phyloP scores from a whole-genome alignment of 2,888 invertebrate genomes.

The Aleiodes testaceus region DNA sequence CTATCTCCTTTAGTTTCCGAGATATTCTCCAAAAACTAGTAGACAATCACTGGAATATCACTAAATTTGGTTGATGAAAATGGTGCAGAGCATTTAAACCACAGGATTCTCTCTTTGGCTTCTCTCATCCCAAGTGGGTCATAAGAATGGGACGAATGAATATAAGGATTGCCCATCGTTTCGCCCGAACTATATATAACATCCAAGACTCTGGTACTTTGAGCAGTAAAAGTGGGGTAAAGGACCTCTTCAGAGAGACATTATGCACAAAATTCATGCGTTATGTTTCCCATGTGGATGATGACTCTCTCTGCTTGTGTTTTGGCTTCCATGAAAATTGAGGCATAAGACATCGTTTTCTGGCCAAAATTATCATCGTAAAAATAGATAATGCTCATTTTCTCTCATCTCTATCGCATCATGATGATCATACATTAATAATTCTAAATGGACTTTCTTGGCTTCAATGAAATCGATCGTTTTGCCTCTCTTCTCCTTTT shows the following conservation, averaged over 20 bases:
- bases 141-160: conserved; percentile 31
- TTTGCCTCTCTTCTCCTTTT: not conserved
- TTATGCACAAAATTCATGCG: conserved; percentile 29
- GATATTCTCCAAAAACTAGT: no score
- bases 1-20: conserved; percentile 1
- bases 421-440: not conserved
- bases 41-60: no score
- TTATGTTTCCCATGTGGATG: not conserved
- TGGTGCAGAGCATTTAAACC: conserved; percentile 10
- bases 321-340: conserved; percentile 3
- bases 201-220: conserved; percentile 11
- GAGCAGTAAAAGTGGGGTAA: not conserved
- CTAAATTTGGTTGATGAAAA: not conserved
- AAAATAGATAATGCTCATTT: not conserved
- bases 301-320: not conserved
- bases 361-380: conserved; percentile 8
- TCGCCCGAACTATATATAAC: conserved; percentile 9
- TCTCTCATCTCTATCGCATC: not conserved
- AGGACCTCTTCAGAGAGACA: conserved; percentile 16
- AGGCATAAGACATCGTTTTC: conserved; percentile 10
- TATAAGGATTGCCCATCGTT: conserved; percentile 10
- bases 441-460: not conserved
- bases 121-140: conserved; percentile 38
- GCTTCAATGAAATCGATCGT: not conserved
- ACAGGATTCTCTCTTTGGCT: conserved; percentile 29